phyloP scores from a whole-genome alignment of 1,140 invertebrate species.

The Halesus radiatus region DNA sequence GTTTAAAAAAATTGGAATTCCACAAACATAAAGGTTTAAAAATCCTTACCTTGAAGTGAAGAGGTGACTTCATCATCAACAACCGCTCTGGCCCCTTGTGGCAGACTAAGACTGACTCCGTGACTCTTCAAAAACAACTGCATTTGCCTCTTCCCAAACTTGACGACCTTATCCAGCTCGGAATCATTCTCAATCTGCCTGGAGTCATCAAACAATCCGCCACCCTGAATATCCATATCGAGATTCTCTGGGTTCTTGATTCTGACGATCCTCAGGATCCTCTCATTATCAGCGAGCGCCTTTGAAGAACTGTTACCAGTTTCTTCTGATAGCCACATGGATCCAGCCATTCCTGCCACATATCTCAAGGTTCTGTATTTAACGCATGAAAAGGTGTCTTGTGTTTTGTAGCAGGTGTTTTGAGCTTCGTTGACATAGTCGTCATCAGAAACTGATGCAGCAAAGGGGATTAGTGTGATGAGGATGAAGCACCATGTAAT shows the following conservation, averaged over 20 bases:
- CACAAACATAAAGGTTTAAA: too few species aligned
- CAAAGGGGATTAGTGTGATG: background rate
- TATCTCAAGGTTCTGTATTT: conserved; percentile 52
- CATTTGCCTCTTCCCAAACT: conserved; percentile 52
- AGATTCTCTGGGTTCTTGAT: conserved; percentile 39
- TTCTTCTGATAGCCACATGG: conserved; percentile 13
- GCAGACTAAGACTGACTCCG: conserved; percentile 45
- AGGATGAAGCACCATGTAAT: background rate
- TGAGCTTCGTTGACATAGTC: conserved; percentile 49
- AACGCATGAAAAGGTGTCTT: conserved; percentile 49
- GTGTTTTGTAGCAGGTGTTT: conserved; percentile 41
- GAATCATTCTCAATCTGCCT: conserved; percentile 47
- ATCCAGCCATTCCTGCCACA: conserved; percentile 33
- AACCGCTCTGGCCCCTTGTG: conserved; percentile 41
- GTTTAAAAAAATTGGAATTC: background rate
- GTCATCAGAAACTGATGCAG: conserved; percentile 29
- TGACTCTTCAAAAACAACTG: conserved; percentile 44
- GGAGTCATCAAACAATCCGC: conserved; percentile 43
- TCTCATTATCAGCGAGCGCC: background rate
- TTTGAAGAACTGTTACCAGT: conserved; percentile 7
- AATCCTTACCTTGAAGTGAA: background rate
- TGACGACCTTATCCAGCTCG: conserved; percentile 51
- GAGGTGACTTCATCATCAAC: conserved; percentile 3
- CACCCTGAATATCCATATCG: background rate
- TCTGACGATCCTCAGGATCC: conserved; percentile 38